A percentile compares a stretch with the other conserved stretches of the same genome.
These are phyloP conservation scores for Aspidiotus rigidus DNA, from an alignment of 2,888 invertebrate genomes.

Conservation along the genomic window DNA sequence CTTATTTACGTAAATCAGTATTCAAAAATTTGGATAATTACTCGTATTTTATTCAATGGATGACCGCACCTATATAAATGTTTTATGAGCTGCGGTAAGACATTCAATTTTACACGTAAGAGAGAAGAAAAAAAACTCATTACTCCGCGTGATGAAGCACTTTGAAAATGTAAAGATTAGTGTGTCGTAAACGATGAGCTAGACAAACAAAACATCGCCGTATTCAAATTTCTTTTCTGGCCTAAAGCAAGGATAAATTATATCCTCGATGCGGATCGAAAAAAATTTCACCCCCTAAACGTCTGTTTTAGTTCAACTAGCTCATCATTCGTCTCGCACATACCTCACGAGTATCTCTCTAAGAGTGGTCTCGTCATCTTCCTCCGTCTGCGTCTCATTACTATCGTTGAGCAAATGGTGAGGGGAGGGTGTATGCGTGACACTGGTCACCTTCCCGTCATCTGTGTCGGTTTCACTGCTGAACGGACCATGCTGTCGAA, in stretches of 20 bases:
- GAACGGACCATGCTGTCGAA: conserved; percentile 36
- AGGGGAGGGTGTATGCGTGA: conserved; percentile 40
- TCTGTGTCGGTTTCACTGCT: conserved; percentile 42
- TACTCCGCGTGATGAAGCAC: conserved; percentile 25
- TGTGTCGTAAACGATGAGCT: conserved; percentile 30
- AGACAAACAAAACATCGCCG: conserved; percentile 17
- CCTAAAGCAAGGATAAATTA: no score
- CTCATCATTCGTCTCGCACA: conserved; percentile 41
- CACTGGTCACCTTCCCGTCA: conserved; percentile 41
- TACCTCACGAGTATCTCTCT: conserved; percentile 92
- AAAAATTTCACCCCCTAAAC: no score
- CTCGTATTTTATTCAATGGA: no score
- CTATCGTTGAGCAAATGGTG: conserved; percentile 41
- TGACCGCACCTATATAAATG: no score
- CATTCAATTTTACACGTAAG: no score
- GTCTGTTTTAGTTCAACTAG: no score
- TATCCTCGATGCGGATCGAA: no score
- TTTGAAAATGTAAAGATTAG: conserved; percentile 21
- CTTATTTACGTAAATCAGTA: no score
- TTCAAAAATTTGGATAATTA: no score
- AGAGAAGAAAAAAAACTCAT: conserved; percentile 18
- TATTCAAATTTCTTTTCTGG: background rate
- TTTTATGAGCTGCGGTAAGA: no score
- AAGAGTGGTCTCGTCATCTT: conserved; percentile 79
- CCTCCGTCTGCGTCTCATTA: conserved; percentile 43